Percentiles rank a stretch among this genome's conserved stretches.
Conservation (phyloP, 2,888 invertebrate genomes). For the Lithophane leautieri region DNA sequence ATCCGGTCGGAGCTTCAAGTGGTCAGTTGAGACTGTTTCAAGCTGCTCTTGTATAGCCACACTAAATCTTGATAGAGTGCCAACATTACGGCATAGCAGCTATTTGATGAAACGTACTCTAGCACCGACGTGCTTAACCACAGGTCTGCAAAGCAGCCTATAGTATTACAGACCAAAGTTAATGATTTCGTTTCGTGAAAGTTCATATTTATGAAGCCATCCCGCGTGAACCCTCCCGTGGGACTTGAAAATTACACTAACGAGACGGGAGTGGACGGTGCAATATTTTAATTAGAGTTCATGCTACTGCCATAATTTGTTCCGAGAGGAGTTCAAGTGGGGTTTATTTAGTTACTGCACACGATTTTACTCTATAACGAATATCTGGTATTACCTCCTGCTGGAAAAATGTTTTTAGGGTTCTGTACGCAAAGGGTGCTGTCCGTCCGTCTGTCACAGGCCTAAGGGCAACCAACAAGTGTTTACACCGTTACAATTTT, state of each 20-base stretch:
- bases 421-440: background rate
- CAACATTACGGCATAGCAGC: too few species aligned
- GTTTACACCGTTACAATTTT: too few species aligned
- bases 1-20: background rate
- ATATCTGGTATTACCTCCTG: background rate
- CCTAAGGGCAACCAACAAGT: too few species aligned
- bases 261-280: background rate
- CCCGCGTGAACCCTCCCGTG: background rate
- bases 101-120: too few species aligned
- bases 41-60: background rate
- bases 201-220: background rate
- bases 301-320: background rate
- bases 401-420: background rate
- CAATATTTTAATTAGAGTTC: slow-evolving; percentile 1
- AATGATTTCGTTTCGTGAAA: background rate
- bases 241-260: background rate
- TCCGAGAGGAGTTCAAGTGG: background rate
- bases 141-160: background rate
- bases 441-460: background rate
- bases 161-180: too few species aligned
- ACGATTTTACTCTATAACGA: background rate
- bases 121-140: background rate
- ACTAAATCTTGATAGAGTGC: background rate
- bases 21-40: background rate
- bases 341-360: background rate